Percentiles rank a stretch among this genome's conserved stretches.
Evolutionary conservation across 2,113 vertebrate genomes (phyloP).

Genomic region (Myotis lucifugus): DNA sequence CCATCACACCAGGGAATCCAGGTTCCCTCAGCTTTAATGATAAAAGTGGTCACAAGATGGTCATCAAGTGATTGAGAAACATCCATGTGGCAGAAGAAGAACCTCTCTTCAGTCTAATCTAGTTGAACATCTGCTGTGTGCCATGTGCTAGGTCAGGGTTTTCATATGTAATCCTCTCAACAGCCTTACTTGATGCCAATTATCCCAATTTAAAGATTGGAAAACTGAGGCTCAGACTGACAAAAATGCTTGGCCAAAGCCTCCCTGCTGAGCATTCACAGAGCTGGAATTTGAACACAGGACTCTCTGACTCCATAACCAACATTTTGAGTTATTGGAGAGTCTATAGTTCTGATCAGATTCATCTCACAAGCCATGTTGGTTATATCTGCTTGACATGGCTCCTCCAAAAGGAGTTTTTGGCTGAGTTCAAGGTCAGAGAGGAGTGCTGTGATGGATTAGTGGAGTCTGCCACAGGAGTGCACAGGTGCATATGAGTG

Average conservation of each 20-base stretch:
- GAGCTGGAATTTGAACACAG: background rate
- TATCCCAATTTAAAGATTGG: background rate
- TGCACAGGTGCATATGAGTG: rapidly evolving
- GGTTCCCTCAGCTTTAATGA: background rate
- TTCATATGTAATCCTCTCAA: background rate
- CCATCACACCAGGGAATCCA: background rate
- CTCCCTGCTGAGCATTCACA: background rate
- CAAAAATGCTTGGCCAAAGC: background rate
- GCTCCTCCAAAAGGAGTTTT: background rate
- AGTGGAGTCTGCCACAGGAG: background rate
- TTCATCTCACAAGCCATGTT: background rate
- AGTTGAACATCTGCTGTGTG: background rate
- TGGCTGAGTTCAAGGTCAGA: background rate
- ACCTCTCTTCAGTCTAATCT: background rate
- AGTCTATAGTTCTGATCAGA: background rate
- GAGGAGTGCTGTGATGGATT: background rate
- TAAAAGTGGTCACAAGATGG: background rate
- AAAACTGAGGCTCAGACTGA: background rate
- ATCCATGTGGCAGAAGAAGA: background rate
- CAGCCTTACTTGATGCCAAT: background rate
- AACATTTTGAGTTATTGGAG: background rate
- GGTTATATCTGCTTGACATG: background rate
- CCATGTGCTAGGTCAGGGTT: background rate
- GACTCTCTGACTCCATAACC: background rate
- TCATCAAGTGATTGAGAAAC: background rate